Evolutionary conservation across 1,140 invertebrate species (phyloP).

Genomic region (Ceratitis capitata): DNA sequence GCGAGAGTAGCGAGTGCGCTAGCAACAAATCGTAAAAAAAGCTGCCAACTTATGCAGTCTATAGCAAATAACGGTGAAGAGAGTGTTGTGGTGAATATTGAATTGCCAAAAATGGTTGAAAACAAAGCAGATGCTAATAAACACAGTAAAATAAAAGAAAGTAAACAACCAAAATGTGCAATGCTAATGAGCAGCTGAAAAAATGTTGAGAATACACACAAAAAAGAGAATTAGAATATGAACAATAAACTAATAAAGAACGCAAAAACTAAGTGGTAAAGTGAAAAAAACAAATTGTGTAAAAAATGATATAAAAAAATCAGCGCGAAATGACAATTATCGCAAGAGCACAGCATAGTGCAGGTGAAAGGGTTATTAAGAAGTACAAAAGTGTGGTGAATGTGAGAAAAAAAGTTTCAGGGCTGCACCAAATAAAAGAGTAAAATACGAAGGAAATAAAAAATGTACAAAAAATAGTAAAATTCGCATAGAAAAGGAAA

Average conservation of each 20-base stretch:
- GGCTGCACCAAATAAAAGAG: not conserved
- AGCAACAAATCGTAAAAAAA: not conserved
- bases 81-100: not conserved
- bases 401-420: not conserved
- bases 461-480: not conserved
- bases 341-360: slow-evolving; percentile 16
- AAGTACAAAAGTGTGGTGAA: slow-evolving; percentile 25
- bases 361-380: not conserved
- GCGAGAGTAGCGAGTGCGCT: not conserved
- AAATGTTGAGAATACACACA: not conserved
- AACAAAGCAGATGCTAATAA: not conserved
- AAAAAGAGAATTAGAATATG: not conserved
- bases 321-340: not conserved
- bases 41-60: not conserved
- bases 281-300: not conserved
- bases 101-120: not conserved
- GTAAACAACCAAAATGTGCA: not conserved
- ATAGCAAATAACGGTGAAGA: not conserved
- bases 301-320: not conserved
- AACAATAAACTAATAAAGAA: not conserved
- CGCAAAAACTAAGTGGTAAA: not conserved
- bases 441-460: not conserved
- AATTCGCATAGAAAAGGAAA: not conserved
- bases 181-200: not conserved
- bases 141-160: not conserved